These are phyloP conservation scores for Xanthorhoe spadicearia DNA, from an alignment of 2,888 invertebrate genomes.

Conservation along the genomic window DNA sequence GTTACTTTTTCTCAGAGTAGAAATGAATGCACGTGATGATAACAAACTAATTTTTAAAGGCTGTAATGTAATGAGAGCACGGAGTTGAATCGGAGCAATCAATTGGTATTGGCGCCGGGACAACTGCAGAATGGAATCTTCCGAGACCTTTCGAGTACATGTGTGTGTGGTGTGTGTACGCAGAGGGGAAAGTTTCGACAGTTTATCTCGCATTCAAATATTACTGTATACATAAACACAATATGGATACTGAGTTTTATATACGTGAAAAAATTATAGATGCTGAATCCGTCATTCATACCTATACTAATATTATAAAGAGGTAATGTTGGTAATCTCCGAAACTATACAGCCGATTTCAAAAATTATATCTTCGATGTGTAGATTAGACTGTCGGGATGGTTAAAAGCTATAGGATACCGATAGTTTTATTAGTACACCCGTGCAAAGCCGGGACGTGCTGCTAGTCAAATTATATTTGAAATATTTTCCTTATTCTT, in stretches of 20 bases:
- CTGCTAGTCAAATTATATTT: too few species aligned
- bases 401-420: too few species aligned
- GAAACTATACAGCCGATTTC: too few species aligned
- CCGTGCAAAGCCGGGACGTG: too few species aligned
- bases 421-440: too few species aligned
- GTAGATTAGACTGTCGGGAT: too few species aligned
- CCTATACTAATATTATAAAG: too few species aligned
- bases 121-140: slow-evolving; percentile 35
- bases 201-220: slow-evolving; percentile 22
- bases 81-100: slow-evolving; percentile 29
- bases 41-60: background rate
- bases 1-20: background rate
- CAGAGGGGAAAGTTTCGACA: slow-evolving; percentile 34
- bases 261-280: background rate
- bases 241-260: background rate
- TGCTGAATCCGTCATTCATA: background rate
- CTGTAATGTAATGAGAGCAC: slow-evolving; percentile 14
- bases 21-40: background rate
- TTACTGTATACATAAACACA: slow-evolving; percentile 14
- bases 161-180: slow-evolving; percentile 2
- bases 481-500: too few species aligned
- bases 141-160: slow-evolving; percentile 20
- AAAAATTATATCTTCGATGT: too few species aligned
- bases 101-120: slow-evolving; percentile 38
- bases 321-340: too few species aligned